Percentiles rank a stretch among this genome's conserved stretches.
These are phyloP conservation scores for Lottia gigantea DNA, from an alignment of 2,888 invertebrate genomes.

Conservation along the genomic window DNA sequence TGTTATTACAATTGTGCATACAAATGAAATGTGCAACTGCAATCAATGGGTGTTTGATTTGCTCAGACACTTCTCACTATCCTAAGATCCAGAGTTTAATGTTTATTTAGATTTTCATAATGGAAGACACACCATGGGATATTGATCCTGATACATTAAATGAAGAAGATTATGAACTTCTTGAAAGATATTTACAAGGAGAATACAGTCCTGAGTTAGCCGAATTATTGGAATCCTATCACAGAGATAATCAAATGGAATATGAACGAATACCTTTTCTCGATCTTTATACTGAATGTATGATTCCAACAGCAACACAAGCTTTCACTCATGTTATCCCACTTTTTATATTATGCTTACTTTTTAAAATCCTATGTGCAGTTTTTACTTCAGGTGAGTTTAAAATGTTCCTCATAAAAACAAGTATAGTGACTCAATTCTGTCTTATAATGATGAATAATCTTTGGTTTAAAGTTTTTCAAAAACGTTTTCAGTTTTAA, in stretches of 20 bases:
- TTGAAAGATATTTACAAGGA: conserved; percentile 15
- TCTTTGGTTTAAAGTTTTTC: too few species aligned
- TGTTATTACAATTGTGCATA: too few species aligned
- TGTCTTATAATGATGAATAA: too few species aligned
- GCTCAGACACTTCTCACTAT: too few species aligned
- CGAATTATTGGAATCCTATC: conserved; percentile 32
- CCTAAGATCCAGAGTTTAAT: too few species aligned
- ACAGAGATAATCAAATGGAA: conserved; percentile 33
- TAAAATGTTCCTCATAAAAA: too few species aligned
- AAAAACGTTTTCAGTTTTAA: too few species aligned
- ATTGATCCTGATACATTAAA: conserved; percentile 12
- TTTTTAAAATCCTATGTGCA: conserved; percentile 49
- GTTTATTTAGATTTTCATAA: neutral
- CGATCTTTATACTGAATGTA: conserved; percentile 53
- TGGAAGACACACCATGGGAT: neutral
- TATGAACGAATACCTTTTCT: conserved; percentile 41
- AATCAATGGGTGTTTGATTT: too few species aligned
- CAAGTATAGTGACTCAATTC: too few species aligned
- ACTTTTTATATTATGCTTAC: conserved; percentile 55
- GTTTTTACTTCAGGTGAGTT: conserved; percentile 47
- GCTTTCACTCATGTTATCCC: conserved; percentile 54
- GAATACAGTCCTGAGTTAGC: conserved; percentile 36
- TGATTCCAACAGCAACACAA: conserved; percentile 59
- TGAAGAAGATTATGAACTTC: conserved; percentile 12
- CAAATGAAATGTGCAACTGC: too few species aligned